Conservation (phyloP, 2,888 invertebrate species). For the Caenorhabditis sinica region DNA sequence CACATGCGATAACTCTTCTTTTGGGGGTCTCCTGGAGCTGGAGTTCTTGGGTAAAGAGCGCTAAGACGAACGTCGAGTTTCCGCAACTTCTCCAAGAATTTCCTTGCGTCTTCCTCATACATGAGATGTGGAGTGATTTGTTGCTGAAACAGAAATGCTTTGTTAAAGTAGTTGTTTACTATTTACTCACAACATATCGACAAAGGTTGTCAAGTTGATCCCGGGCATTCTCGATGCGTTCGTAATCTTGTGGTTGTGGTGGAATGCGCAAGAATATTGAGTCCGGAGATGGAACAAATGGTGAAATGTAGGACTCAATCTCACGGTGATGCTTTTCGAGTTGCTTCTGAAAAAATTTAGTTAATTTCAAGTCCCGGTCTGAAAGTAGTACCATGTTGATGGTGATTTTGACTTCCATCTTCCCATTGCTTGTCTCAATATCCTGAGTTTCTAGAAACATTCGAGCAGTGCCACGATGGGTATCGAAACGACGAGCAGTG, state of each 20-base stretch:
- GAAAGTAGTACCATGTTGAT: conserved; percentile 38
- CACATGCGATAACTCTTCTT: conserved; percentile 51
- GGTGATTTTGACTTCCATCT: conserved; percentile 53
- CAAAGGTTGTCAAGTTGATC: conserved; percentile 28
- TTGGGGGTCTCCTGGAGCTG: conserved; percentile 43
- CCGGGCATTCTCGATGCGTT: conserved; percentile 27
- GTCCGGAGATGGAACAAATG: conserved; percentile 28
- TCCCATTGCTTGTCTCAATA: neutral
- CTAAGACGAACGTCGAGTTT: conserved; percentile 42
- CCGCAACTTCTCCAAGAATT: conserved; percentile 19
- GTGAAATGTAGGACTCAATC: conserved; percentile 41
- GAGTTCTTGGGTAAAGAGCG: conserved; percentile 45
- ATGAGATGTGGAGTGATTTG: conserved; percentile 13
- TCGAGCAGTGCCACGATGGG: neutral
- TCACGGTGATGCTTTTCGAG: conserved; percentile 52
- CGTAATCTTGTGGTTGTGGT: conserved; percentile 30
- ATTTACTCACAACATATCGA: conserved; percentile 8
- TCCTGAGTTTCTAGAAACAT: conserved; percentile 3
- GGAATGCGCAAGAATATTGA: conserved; percentile 43
- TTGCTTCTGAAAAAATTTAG: conserved; percentile 32
- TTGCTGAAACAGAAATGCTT: conserved; percentile 13
- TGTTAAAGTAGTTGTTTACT: neutral
- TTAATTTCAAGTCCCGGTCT: too few species aligned
- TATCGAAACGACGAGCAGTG: neutral
- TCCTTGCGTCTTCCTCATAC: conserved; percentile 10